Evolutionary conservation across 2,888 invertebrate species (phyloP), one percentile per base, ranked within the genome.

Genomic region (Acanthosoma haemorrhoidale): DNA sequence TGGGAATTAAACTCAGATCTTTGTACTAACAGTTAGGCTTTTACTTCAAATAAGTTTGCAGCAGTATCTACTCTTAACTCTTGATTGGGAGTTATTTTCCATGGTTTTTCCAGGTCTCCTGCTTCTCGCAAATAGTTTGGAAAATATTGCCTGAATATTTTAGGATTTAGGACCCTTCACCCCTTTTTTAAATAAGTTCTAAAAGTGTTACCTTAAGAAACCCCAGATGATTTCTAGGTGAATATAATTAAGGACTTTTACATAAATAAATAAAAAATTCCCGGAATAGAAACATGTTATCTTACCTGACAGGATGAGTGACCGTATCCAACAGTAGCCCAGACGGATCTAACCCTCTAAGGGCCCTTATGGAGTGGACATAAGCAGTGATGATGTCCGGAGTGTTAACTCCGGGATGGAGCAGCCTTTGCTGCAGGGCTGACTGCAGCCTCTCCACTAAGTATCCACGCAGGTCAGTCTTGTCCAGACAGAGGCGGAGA

Each of bases 341-440:
- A 41, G 92, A 91, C 4, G 92, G 92, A 80, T 99, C 99, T 61
- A 99, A 83, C 76, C 95, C 90, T 73, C 94, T 85, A 73, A 99
- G 84, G 1, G 97, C 92, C 79, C 94, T 89, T 36, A 99, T 97
- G 13, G 96, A 93, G 21, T 96, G 91, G 21, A 98, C 91, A 80
- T 98, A 99, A 0, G 96, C 97, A 8, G 95, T 95, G 68, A 99
- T 83, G 76, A 99, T 95, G 77, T 98, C 96, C 69, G 91, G 88
- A 3, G 98, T 99, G 78, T 94, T 94, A 0, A 97, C 97, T 60
- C 96, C 96, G 32, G 92, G 95, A 81, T 97, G 96, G 32, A 97
- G 80, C 8, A 97, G 82, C 75, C 96, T 84, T 3, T 89, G 91
- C 81, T 94, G 92, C 73, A 96, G 82, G 1, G 94, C 91, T 77